These are phyloP conservation scores for Andrena cerasifolii DNA, from an alignment of 1,140 invertebrate species.

Conservation along the genomic window DNA sequence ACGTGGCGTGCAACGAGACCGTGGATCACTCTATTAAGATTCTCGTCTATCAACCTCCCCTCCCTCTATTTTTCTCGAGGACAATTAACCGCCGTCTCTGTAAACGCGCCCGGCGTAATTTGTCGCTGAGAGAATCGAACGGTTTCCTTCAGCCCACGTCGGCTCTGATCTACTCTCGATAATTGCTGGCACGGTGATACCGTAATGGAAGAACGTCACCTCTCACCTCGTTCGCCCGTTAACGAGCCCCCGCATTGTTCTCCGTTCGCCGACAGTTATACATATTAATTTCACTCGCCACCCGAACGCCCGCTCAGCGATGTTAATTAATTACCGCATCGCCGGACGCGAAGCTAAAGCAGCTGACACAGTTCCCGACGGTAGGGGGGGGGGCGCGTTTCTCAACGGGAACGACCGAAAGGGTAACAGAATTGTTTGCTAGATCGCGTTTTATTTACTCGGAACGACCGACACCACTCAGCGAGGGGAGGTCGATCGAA, in stretches of 20 bases:
- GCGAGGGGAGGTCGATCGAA: too few relatives aligned
- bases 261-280: neutral
- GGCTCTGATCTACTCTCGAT: constrained; percentile 2
- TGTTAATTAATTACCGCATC: constrained; percentile 4
- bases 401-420: too few relatives aligned
- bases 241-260: neutral
- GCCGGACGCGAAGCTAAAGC: neutral
- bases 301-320: neutral
- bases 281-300: constrained; percentile 1
- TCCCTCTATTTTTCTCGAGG: neutral
- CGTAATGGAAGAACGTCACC: neutral
- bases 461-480: too few relatives aligned
- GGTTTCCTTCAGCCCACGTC: too few relatives aligned
- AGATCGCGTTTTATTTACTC: too few relatives aligned
- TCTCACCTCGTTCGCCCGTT: neutral
- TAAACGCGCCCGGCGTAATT: constrained; percentile 24
- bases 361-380: too few relatives aligned
- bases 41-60: constrained; percentile 8
- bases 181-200: constrained; percentile 2
- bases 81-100: constrained; percentile 24
- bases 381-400: too few relatives aligned
- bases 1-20: constrained; percentile 9
- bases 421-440: too few relatives aligned
- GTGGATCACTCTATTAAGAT: constrained; percentile 42
- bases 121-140: constrained; percentile 1